Conservation (phyloP, 2,113 vertebrate genomes). For the Cyphomyrus discorhynchus region DNA sequence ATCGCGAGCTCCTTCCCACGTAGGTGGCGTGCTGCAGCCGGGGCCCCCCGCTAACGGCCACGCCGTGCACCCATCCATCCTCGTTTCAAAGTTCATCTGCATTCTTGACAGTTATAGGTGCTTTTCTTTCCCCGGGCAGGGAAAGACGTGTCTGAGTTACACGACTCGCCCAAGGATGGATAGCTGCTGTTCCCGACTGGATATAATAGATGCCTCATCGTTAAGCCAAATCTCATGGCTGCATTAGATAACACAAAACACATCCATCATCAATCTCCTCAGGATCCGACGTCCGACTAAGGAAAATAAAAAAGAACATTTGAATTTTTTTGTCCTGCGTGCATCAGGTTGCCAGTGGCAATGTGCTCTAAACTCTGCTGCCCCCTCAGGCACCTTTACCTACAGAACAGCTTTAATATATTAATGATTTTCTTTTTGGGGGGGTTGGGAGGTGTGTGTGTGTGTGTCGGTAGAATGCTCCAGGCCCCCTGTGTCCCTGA, state of each 20-base stretch:
- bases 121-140: slow-evolving; percentile 29
- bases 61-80: slow-evolving; percentile 34
- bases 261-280: slow-evolving; percentile 49
- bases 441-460: not conserved
- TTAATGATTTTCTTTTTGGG: not conserved
- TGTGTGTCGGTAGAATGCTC: not conserved
- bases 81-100: slow-evolving; percentile 39
- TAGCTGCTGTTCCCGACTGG: slow-evolving; percentile 55
- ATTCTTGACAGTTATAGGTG: slow-evolving; percentile 52
- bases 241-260: slow-evolving; percentile 35
- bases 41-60: not conserved
- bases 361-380: not conserved
- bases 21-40: not conserved
- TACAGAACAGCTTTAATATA: not conserved
- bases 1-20: slow-evolving; percentile 20
- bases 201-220: slow-evolving; percentile 52
- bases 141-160: slow-evolving; percentile 46
- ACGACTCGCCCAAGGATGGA: slow-evolving; percentile 57
- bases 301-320: not conserved
- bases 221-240: slow-evolving; percentile 37
- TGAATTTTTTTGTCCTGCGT: not conserved
- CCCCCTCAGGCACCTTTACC: not conserved
- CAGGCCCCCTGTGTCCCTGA: slow-evolving; percentile 19
- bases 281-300: slow-evolving; percentile 37
- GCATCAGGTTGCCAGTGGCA: not conserved